phyloP scores from a whole-genome alignment of 2,797 vertebrate species.

The Carduelis carduelis region DNA sequence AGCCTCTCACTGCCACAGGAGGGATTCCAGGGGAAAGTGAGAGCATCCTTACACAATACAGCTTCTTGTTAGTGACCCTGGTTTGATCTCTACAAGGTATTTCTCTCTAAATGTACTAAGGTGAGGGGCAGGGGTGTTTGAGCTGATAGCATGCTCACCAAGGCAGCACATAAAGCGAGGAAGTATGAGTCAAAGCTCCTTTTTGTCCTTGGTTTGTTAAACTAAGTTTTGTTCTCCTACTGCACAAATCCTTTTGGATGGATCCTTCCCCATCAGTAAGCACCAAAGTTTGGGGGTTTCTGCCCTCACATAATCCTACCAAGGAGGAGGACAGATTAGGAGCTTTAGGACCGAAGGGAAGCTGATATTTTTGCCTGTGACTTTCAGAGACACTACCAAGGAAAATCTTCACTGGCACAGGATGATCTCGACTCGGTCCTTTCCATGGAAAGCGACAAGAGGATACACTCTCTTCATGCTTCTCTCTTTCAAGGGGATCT shows the following conservation, averaged over 20 bases:
- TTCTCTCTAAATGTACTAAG: constrained; percentile 3
- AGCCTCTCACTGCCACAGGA: neutral
- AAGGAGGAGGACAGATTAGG: neutral
- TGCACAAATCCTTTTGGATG: neutral
- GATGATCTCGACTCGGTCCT: neutral
- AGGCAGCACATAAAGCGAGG: neutral
- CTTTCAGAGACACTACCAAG: neutral
- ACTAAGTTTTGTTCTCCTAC: neutral
- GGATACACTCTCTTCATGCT: neutral
- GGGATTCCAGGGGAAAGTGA: neutral
- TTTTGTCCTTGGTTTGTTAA: neutral
- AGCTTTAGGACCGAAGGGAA: neutral
- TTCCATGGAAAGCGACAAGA: neutral
- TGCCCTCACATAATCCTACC: neutral
- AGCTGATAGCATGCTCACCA: rapidly evolving
- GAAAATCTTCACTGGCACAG: neutral
- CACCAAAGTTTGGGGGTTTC: neutral
- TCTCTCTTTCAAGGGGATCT: neutral
- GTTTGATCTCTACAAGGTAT: neutral
- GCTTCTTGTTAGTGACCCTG: neutral
- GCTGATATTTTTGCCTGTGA: neutral
- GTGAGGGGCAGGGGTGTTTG: neutral
- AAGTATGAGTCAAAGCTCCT: neutral
- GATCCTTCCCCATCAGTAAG: neutral
- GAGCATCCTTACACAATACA: neutral